These are phyloP conservation scores for Xenentodon cancila DNA, from an alignment of 2,797 vertebrate species.

Conservation along the genomic window DNA sequence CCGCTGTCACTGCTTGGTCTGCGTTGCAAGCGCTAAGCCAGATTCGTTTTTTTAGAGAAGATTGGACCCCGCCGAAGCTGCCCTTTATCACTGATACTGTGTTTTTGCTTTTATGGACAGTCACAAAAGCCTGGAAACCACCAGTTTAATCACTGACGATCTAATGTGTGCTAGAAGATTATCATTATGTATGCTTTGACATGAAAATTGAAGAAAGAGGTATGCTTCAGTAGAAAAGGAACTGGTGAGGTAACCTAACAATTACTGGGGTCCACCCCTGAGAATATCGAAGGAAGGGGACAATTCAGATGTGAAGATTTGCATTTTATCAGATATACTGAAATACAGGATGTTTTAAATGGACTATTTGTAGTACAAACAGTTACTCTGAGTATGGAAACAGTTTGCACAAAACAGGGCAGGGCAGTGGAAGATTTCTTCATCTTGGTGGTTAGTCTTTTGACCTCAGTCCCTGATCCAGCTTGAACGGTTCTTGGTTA, in stretches of 20 bases:
- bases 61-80: no score
- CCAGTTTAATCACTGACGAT: neutral
- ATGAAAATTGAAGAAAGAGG: neutral
- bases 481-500: constrained; percentile 32
- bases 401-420: constrained; percentile 10
- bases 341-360: constrained; percentile 28
- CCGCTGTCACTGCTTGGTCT: no score
- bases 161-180: neutral
- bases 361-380: constrained; percentile 51
- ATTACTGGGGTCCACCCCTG: neutral
- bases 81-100: no score
- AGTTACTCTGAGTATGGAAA: constrained; percentile 50
- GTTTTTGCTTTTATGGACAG: no score
- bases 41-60: no score
- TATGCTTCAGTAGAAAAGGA: neutral
- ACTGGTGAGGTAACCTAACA: neutral
- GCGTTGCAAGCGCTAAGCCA: no score
- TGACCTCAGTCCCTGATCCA: constrained; percentile 41
- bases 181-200: neutral
- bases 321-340: constrained; percentile 36
- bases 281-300: neutral
- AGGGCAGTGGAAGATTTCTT: constrained; percentile 38
- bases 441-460: constrained; percentile 49
- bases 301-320: constrained; percentile 23
- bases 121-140: constrained; percentile 4